Evolutionary conservation across 2,113 vertebrate species (phyloP).

Genomic region (Clarias magur): DNA sequence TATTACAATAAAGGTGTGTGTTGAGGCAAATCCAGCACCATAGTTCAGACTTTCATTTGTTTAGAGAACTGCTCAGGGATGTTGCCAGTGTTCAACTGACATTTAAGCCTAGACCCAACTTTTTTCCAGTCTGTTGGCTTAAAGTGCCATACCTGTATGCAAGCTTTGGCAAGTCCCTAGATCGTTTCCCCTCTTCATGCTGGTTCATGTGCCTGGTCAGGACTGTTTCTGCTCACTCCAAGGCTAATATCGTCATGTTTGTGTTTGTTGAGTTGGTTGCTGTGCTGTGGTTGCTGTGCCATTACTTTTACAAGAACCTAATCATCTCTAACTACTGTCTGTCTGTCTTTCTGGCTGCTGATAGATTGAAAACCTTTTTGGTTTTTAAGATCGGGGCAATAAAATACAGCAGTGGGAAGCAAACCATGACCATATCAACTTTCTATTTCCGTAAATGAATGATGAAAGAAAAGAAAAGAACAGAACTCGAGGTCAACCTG

Average conservation of each 20-base stretch:
- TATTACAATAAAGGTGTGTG: slow-evolving; percentile 36
- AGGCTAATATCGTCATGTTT: slow-evolving; percentile 18
- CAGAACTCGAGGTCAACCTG: neutral
- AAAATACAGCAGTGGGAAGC: neutral
- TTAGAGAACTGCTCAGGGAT: neutral
- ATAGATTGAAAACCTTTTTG: neutral
- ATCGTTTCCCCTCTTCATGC: slow-evolving; percentile 3
- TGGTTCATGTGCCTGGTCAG: slow-evolving; percentile 4
- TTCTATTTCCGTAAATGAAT: neutral
- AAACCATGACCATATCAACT: neutral
- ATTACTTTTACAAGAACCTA: slow-evolving; percentile 25
- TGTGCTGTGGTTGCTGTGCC: slow-evolving; percentile 27
- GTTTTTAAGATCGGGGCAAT: neutral
- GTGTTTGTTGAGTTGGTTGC: slow-evolving; percentile 27
- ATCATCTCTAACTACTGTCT: slow-evolving; percentile 20
- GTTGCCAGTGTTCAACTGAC: neutral
- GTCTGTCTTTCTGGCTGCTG: neutral
- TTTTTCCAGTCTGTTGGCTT: neutral
- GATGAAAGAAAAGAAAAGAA: slow-evolving; percentile 20
- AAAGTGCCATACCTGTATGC: neutral
- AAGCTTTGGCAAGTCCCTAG: slow-evolving; percentile 16
- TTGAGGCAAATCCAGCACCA: neutral
- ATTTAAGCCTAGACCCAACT: neutral
- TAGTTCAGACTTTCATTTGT: neutral
- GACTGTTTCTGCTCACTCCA: neutral